Evolutionary conservation across 2,888 invertebrate species (phyloP), one percentile per base, ranked within the genome.

Genomic region (Apoda limacodes): DNA sequence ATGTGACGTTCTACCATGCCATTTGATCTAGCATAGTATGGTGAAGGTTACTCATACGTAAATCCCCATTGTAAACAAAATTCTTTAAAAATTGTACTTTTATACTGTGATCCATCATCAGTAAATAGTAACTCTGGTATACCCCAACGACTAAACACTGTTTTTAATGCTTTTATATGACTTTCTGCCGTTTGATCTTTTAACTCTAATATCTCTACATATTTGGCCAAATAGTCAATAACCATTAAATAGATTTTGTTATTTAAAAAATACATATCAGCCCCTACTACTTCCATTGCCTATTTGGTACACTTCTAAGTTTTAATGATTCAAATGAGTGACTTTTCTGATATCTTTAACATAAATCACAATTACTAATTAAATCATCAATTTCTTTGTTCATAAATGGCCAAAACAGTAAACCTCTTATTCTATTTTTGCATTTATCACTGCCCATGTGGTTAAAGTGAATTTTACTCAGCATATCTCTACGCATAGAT

Each of bases 261-360:
- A 9, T 31, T 28, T 5, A 35, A 19, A 19, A 30, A 35, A 24
- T 30, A 35, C 27, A 35, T 30, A 10, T 35, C 35, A 10, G 30
- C 30, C 5, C 30, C 30, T 30, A 34, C 22, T 10, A 26, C 29
- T 4, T 22, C 30, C 35, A 35, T 1, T 30, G 30, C 10, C 17
- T 28, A n/a, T 24, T 17, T 7, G 23, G 12, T 5, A 32, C 9
- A 13, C 32, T 13, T 27, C 26, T 22, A 9, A 22, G 21, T 9
- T 20, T 17, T 13, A 37, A 13, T 13, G 20, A 21, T 32, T 29
- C 31, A 28, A 30, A 17, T 6, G 17, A 22, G 9, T 26, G 21
- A 15, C 9, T 28, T 22, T 25, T 30, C 14, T 28, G 14, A 22
- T 17, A 25, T 10, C n/a, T 24, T 10, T 31, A 9, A 25, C 31